Conservation (phyloP, 92 coral and sea anemone species). For the Parazoanthus atlanticus region DNA sequence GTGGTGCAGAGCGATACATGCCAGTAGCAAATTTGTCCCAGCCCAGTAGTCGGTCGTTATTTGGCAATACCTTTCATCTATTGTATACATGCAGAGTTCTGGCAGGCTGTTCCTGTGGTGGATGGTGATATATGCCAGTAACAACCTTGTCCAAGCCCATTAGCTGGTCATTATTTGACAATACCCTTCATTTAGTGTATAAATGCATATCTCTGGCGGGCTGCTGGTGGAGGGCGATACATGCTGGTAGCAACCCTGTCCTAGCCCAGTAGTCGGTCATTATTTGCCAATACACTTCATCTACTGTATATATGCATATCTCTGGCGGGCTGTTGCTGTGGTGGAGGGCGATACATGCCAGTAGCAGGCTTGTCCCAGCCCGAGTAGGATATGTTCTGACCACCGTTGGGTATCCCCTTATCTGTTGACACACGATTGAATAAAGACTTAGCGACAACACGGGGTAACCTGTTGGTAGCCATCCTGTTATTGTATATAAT, state of each 20-base stretch:
- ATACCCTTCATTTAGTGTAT: slow-evolving; percentile 12
- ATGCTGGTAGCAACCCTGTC: background rate
- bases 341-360: slow-evolving; percentile 38
- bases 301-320: slow-evolving; percentile 41
- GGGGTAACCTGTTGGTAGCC: no score
- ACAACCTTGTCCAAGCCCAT: background rate
- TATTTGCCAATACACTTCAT: background rate
- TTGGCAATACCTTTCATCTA: background rate
- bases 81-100: slow-evolving; percentile 20
- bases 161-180: background rate
- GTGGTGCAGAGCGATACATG: slow-evolving; percentile 9
- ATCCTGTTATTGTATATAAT: no score
- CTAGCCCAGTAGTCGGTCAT: background rate
- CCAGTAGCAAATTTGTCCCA: background rate
- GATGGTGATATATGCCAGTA: slow-evolving; percentile 7
- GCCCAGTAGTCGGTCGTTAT: background rate
- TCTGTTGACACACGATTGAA: slow-evolving; percentile 23
- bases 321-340: slow-evolving; percentile 33
- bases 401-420: slow-evolving; percentile 60
- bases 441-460: background rate
- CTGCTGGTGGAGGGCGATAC: slow-evolving; percentile 38
- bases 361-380: slow-evolving; percentile 20
- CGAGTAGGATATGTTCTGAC: slow-evolving; percentile 41
- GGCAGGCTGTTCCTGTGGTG: slow-evolving; percentile 33
- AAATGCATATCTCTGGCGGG: slow-evolving; percentile 23